Percentiles rank a stretch among this genome's conserved stretches.
phyloP scores from a whole-genome alignment of 64 coral and sea anemone genomes.

The Pocillopora verrucosa region DNA sequence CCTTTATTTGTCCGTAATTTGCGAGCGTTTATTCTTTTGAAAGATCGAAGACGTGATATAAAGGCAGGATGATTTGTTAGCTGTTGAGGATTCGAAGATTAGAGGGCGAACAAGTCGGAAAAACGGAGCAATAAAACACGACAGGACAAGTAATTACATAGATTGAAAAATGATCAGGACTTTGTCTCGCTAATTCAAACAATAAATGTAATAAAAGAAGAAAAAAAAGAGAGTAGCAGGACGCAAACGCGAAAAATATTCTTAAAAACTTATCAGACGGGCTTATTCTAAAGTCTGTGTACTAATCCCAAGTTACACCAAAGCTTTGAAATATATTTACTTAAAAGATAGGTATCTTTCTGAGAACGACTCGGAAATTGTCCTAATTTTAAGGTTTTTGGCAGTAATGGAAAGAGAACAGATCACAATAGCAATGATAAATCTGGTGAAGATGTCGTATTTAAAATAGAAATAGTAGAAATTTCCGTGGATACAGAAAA shows the following conservation, averaged over 20 bases:
- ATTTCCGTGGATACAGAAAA: background rate
- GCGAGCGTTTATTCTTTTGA: constrained; percentile 24
- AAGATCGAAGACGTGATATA: background rate
- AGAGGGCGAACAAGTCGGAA: background rate
- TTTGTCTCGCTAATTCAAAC: background rate
- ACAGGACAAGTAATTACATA: background rate
- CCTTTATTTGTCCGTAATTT: constrained; percentile 26
- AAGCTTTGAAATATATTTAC: background rate
- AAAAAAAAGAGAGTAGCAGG: background rate
- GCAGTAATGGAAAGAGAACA: background rate
- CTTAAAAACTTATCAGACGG: no score
- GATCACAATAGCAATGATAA: background rate
- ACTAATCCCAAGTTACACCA: background rate
- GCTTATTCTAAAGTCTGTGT: background rate
- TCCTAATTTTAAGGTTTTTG: background rate
- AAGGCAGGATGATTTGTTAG: constrained; percentile 17
- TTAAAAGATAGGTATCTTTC: constrained; percentile 9
- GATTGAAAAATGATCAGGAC: background rate
- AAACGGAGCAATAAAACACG: background rate
- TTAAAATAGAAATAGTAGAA: background rate
- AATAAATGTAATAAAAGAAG: background rate
- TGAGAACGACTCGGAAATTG: background rate
- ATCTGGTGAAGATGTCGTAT: background rate
- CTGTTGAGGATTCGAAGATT: background rate
- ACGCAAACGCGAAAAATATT: no score